Percentiles rank a stretch among this genome's conserved stretches.
phyloP scores from a whole-genome alignment of 2,797 vertebrate species.

The Mycteria americana region DNA sequence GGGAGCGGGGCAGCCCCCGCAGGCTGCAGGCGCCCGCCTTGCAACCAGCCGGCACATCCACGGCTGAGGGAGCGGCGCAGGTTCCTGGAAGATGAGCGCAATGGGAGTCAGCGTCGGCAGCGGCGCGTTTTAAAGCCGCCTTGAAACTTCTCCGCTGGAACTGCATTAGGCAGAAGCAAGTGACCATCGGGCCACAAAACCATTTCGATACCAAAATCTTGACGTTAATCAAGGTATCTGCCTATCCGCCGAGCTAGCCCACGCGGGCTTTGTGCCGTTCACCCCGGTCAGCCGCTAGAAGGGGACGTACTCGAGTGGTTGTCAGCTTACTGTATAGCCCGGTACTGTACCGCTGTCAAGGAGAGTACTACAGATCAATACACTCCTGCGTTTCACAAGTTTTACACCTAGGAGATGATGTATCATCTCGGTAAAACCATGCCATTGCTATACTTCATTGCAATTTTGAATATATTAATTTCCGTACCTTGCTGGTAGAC shows the following conservation, averaged over 20 bases:
- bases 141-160: too few species aligned
- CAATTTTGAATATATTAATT: accelerated
- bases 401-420: accelerated
- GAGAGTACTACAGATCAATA: accelerated
- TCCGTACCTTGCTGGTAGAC: not conserved
- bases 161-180: too few species aligned
- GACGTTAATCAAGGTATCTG: accelerated
- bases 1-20: too few species aligned
- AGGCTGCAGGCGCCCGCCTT: too few species aligned
- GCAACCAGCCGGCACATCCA: too few species aligned
- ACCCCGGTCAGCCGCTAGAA: not conserved
- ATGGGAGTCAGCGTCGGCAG: too few species aligned
- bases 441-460: accelerated
- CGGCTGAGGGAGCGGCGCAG: too few species aligned
- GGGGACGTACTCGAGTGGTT: accelerated
- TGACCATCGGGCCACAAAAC: too few species aligned
- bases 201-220: too few species aligned
- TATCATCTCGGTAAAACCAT: not conserved
- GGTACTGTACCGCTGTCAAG: not conserved
- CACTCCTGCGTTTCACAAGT: not conserved
- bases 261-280: accelerated
- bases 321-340: too few species aligned
- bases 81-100: too few species aligned
- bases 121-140: too few species aligned
- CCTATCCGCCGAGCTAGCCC: accelerated